A percentile compares a stretch with the other conserved stretches of the same genome.
Conservation (phyloP, 2,113 vertebrate genomes). For the Heterocephalus glaber region DNA sequence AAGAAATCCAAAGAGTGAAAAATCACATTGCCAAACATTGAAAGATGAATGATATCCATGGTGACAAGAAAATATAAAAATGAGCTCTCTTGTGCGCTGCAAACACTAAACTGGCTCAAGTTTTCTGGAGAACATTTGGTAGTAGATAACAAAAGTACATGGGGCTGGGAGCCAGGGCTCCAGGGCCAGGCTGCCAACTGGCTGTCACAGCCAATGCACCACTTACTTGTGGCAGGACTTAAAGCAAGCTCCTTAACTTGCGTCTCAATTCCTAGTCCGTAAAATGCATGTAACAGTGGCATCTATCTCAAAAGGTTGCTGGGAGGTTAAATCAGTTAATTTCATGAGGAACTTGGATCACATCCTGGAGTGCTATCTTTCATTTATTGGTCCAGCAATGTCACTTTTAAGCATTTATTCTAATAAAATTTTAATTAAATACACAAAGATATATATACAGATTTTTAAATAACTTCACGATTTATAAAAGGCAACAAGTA, state of each 20-base stretch:
- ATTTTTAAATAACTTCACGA: constrained; percentile 21
- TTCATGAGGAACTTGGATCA: not conserved
- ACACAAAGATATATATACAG: not conserved
- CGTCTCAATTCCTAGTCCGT: not conserved
- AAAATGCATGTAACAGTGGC: not conserved
- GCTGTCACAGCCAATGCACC: not conserved
- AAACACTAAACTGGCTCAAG: not conserved
- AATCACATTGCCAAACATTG: not conserved
- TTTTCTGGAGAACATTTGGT: not conserved
- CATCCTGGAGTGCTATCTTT: not conserved
- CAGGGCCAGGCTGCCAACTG: too few relatives aligned
- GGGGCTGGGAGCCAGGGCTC: not conserved
- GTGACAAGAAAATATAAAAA: not conserved
- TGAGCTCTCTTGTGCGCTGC: not conserved
- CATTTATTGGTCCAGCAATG: not conserved
- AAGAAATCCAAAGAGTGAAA: not conserved
- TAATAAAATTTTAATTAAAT: constrained; percentile 39
- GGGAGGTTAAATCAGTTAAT: not conserved
- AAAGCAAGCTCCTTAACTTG: not conserved
- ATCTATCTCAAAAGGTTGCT: not conserved
- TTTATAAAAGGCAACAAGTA: constrained; percentile 1
- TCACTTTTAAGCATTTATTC: not conserved
- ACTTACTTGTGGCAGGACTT: not conserved
- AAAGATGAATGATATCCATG: not conserved
- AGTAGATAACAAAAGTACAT: not conserved